Evolutionary conservation across 2,113 vertebrate genomes (phyloP), one percentile per base, ranked within the genome.

Genomic region (Mohoua ochrocephala): DNA sequence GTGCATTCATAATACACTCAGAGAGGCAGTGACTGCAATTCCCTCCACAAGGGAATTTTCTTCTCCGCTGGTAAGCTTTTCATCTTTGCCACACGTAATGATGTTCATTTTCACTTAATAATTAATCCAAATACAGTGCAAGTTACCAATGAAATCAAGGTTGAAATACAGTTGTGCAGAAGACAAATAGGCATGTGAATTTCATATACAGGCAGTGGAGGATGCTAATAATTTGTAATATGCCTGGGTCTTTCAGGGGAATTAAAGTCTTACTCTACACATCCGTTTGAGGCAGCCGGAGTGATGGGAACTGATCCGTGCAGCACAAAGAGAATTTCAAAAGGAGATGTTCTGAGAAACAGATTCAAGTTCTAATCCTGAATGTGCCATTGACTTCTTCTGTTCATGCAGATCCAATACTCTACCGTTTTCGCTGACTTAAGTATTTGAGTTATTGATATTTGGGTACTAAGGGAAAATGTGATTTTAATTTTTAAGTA

Each of bases 71-170:
- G 73, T 47, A 93, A 71, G 87, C 76, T 94, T 94, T 95, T 85
- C 31, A 73, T 95, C 89, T 79, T 53, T 73, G 79, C 57, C 56
- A 82, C 75, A 84, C 71, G 12, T 57, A 73, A 84, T 76, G 10
- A 87, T 70, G 78, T 23, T 95, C 84, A 67, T 84, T 74, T 91
- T 94, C 82, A 93, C 93, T 94, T 84, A 96, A 95, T 91, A 91
- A 96, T 91, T 86, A 88, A 95, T 83, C 75, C 20, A 94, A 95
- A 49, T 64, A 39, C 47, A 50, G 69, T 74, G 41, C 50, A 86
- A 80, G 53, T 76, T 90, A 67, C 82, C 96, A 87, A n/a, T 84
- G 90, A 91, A 94, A 79, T 26, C 54, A 49, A 30, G 67, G 49
- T 7, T 64, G 76, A 92, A 87, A 90, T 44, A 70, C 9, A 80